phyloP scores from a whole-genome alignment of 1,140 invertebrate species.

The Apis florea region DNA sequence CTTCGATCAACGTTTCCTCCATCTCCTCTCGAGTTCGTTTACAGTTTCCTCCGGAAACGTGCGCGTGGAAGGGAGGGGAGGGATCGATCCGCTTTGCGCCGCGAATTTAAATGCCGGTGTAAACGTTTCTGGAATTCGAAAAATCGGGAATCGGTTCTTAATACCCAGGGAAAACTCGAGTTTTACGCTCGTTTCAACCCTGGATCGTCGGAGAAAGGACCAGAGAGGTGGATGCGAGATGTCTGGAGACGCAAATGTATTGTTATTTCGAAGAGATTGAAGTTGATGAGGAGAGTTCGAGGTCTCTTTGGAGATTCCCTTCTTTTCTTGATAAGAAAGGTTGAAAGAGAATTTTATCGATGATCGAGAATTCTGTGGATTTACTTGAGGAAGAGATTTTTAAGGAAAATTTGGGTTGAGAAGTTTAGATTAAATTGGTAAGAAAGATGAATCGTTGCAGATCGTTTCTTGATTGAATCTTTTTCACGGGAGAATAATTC shows the following conservation, averaged over 20 bases:
- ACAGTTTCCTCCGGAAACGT: not conserved
- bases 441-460: too few species aligned
- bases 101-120: slow-evolving; percentile 14
- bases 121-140: not conserved
- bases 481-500: too few species aligned
- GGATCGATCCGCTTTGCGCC: slow-evolving; percentile 10
- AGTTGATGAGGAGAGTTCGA: not conserved
- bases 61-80: not conserved
- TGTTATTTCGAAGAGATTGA: not conserved
- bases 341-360: too few species aligned
- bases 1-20: too few species aligned
- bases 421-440: too few species aligned
- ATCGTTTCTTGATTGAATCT: too few species aligned
- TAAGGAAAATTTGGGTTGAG: too few species aligned
- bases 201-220: not conserved
- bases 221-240: too few species aligned
- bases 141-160: slow-evolving; percentile 4
- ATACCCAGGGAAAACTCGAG: not conserved
- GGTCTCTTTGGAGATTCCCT: not conserved
- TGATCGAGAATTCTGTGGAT: too few species aligned
- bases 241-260: not conserved
- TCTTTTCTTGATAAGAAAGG: not conserved
- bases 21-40: not conserved
- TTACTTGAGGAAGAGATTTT: too few species aligned
- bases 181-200: not conserved